Evolutionary conservation across 2,797 vertebrate genomes (phyloP).

Genomic region (Poeciliopsis infans): DNA sequence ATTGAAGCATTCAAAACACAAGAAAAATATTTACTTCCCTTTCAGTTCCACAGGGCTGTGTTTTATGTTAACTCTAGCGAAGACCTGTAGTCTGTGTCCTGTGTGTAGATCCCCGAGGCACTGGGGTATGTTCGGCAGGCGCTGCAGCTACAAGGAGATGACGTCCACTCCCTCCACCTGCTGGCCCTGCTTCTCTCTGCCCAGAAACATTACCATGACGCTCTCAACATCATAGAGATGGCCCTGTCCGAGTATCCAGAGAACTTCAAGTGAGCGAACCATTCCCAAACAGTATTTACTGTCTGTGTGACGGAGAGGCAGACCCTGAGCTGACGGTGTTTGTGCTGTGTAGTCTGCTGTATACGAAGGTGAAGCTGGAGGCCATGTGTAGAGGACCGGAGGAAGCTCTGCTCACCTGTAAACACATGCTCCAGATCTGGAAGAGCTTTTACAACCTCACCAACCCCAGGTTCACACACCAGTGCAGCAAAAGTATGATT

Average conservation of each 20-base stretch:
- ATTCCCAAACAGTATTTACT: neutral
- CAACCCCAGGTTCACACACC: slow-evolving; percentile 90
- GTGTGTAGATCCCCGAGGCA: slow-evolving; percentile 93
- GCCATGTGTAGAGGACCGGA: slow-evolving; percentile 93
- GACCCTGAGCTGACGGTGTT: neutral
- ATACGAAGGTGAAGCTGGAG: slow-evolving; percentile 96
- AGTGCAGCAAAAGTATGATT: no score
- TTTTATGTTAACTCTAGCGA: slow-evolving; percentile 32
- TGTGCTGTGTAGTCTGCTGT: slow-evolving; percentile 69
- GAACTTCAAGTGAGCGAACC: slow-evolving; percentile 91
- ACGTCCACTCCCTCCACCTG: slow-evolving; percentile 95
- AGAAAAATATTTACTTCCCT: neutral
- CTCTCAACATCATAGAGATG: slow-evolving; percentile 98
- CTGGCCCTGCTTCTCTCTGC: slow-evolving; percentile 94
- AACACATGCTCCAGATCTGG: slow-evolving; percentile 99
- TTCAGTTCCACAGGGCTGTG: neutral
- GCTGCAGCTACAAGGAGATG: slow-evolving; percentile 95
- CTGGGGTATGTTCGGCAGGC: slow-evolving; percentile 96
- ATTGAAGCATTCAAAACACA: neutral
- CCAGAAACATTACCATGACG: slow-evolving; percentile 97
- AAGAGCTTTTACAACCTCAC: slow-evolving; percentile 99
- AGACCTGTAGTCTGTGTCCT: slow-evolving; percentile 50
- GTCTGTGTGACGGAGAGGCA: neutral
- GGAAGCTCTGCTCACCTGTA: slow-evolving; percentile 95
- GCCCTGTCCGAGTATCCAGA: slow-evolving; percentile 97